phyloP scores from a whole-genome alignment of 2,797 vertebrate genomes.

The Orestias chungarensis region DNA sequence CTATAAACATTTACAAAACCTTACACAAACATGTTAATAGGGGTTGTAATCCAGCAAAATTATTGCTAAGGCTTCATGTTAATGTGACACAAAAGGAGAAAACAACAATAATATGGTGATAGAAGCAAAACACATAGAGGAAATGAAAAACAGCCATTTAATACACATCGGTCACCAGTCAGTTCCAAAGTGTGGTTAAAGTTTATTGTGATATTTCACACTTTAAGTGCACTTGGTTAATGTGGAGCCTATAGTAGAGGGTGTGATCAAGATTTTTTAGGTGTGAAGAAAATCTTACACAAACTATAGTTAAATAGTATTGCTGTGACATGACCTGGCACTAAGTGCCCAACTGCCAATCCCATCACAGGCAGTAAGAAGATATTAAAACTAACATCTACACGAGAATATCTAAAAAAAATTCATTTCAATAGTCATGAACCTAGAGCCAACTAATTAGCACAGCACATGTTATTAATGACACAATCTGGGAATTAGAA shows the following conservation, averaged over 20 bases:
- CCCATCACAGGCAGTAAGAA: neutral
- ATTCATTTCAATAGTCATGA: neutral
- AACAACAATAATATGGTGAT: constrained; percentile 1
- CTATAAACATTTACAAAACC: neutral
- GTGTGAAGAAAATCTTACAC: constrained; percentile 40
- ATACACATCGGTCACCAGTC: constrained; percentile 32
- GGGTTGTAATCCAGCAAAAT: constrained; percentile 7
- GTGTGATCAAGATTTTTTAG: constrained; percentile 45
- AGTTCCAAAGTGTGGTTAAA: constrained; percentile 38
- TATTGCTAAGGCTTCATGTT: neutral
- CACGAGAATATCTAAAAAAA: neutral
- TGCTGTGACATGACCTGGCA: constrained; percentile 27
- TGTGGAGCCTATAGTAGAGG: constrained; percentile 38
- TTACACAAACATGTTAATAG: constrained; percentile 6
- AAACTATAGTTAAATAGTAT: constrained; percentile 26
- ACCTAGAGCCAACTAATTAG: constrained; percentile 8
- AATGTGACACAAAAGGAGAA: constrained; percentile 2
- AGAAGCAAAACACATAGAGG: constrained; percentile 7
- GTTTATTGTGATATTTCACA: constrained; percentile 59
- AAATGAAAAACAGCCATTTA: constrained; percentile 30
- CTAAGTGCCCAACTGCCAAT: neutral
- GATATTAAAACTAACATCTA: too few relatives aligned
- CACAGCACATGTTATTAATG: constrained; percentile 5
- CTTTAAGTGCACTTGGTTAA: constrained; percentile 44
- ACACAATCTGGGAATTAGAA: constrained; percentile 3